Base-by-base conservation (phyloP, 2,888 invertebrate species). In the Dicyrtoma fusca region DNA sequence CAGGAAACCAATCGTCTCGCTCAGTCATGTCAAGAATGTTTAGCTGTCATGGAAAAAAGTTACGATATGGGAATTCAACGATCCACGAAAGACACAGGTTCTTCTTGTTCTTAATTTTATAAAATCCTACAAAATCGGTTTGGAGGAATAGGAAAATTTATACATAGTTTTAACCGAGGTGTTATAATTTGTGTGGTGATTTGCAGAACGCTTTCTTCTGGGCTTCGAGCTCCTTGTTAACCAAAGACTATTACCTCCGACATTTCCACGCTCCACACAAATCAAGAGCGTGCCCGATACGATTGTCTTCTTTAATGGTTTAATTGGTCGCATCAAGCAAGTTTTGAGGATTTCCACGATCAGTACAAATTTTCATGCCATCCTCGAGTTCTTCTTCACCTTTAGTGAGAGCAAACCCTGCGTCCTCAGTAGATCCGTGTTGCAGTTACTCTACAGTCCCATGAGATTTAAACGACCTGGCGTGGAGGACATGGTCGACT, bases 201-300 rank as follows among this genome's bases (percentile, higher is more conserved):
- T 72, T 72, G 23, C 73, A 79, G 81, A 74, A 47, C 74, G 73
- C n/a, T 82, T 82, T 53, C 82, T 83, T 72, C 80, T 94, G 87
- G 97, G 97, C 0, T 98, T 98, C 85, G 96, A 97, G 82, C 95
- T 97, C 2, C 90, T 95, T 84, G 92, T 97, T 57, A 98, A 98
- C 86, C 97, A 97, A 84, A 89, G 96, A 55, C 87, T 97, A 64
- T 86, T 98, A 70, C 98, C 98, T n/a, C 97, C 98, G 0, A 97
- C 98, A 19, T 99, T 98, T 86, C 98, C 98, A 0, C 89, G 98
- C 21, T 97, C 95, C 84, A 95, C 96, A 0, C 92, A 94, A 84
- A 95, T 97, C 82, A 92, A 92, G 80, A 90, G 90, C 59, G 86
- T 90, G 78, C 85, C 87, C 65, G 93, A 93, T 82, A 93, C 96